Percentiles rank a stretch among this genome's conserved stretches.
These are phyloP conservation scores for Parapristionchus giblindavisi DNA, from an alignment of 2,888 invertebrate genomes.

Conservation along the genomic window DNA sequence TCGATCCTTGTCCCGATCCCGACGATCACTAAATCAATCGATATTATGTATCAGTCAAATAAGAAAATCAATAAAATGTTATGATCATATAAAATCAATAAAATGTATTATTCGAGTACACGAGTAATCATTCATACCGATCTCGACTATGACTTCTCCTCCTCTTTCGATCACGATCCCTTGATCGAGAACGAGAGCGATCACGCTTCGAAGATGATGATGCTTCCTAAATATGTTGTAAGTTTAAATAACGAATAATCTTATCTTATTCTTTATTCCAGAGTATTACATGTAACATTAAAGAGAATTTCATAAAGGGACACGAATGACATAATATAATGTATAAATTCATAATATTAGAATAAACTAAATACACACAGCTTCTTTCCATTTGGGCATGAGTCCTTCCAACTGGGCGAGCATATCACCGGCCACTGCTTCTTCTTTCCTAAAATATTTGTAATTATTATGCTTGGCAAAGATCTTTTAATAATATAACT, in stretches of 20 bases:
- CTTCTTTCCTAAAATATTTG: slow-evolving; percentile 38
- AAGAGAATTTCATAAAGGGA: neutral
- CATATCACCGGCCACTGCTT: slow-evolving; percentile 66
- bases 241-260: neutral
- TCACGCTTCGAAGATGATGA: slow-evolving; percentile 17
- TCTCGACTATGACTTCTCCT: slow-evolving; percentile 44
- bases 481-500: no score
- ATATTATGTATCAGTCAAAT: neutral
- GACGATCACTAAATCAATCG: slow-evolving; percentile 18
- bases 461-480: no score
- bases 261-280: neutral
- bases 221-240: neutral
- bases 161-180: slow-evolving; percentile 23
- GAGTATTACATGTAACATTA: neutral
- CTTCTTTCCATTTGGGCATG: slow-evolving; percentile 63
- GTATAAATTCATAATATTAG: neutral
- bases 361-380: slow-evolving; percentile 38
- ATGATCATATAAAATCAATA: no score
- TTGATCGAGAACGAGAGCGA: slow-evolving; percentile 16
- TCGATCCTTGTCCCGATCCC: slow-evolving; percentile 50
- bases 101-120: neutral
- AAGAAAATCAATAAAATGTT: neutral
- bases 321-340: neutral
- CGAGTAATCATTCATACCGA: slow-evolving; percentile 1
- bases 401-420: slow-evolving; percentile 72